phyloP scores from a whole-genome alignment of 1,140 invertebrate genomes.

The Euwallacea similis region DNA sequence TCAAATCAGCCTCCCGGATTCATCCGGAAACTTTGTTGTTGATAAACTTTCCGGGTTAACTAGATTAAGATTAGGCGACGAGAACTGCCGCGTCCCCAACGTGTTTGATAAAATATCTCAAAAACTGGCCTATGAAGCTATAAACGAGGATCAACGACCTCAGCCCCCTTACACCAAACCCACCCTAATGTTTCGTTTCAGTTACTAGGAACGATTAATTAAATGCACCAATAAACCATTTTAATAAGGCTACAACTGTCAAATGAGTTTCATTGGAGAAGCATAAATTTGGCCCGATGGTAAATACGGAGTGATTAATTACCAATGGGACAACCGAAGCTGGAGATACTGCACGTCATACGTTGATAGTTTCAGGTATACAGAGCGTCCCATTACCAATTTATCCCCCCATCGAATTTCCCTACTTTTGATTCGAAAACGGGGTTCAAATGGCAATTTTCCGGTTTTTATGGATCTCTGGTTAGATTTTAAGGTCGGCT shows the following conservation, averaged over 20 bases:
- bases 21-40: conserved; percentile 19
- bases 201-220: conserved; percentile 26
- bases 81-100: neutral
- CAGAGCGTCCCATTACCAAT: too few relatives aligned
- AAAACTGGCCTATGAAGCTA: neutral
- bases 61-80: conserved; percentile 15
- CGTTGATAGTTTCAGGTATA: too few relatives aligned
- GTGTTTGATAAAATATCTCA: too few relatives aligned
- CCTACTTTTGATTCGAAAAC: too few relatives aligned
- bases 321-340: too few relatives aligned
- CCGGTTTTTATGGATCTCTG: too few relatives aligned
- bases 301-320: too few relatives aligned
- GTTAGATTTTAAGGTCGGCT: too few relatives aligned
- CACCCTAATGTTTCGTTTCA: conserved; percentile 23
- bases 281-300: too few relatives aligned
- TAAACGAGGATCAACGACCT: conserved; percentile 1
- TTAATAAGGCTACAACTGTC: conserved; percentile 33
- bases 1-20: conserved; percentile 23
- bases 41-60: conserved; percentile 23
- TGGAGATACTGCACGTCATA: too few relatives aligned
- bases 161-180: conserved; percentile 3
- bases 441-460: too few relatives aligned
- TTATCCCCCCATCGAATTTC: too few relatives aligned
- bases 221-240: conserved; percentile 35
- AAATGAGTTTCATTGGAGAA: conserved; percentile 31